A percentile compares a stretch with the other conserved stretches of the same genome.
phyloP scores from a whole-genome alignment of 2,113 vertebrate genomes.

The Phainopepla nitens region DNA sequence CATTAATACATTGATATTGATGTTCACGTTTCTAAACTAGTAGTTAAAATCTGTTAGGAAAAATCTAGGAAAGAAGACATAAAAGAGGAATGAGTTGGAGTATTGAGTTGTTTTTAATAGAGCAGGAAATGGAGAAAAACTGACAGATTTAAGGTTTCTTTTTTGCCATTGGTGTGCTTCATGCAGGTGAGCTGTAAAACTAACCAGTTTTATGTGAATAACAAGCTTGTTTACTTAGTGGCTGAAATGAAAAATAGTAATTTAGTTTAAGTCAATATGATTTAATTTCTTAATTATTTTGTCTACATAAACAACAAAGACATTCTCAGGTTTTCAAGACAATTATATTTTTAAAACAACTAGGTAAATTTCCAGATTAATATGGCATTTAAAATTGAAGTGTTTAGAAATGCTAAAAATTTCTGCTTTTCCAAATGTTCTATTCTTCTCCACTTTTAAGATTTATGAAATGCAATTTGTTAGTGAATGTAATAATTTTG shows the following conservation, averaged over 20 bases:
- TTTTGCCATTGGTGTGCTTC: not conserved
- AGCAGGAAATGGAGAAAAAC: not conserved
- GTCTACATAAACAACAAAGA: not conserved
- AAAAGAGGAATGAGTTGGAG: not conserved
- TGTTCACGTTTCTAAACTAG: not conserved
- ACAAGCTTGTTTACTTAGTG: not conserved
- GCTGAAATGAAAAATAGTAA: not conserved
- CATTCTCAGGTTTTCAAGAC: not conserved
- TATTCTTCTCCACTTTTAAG: not conserved
- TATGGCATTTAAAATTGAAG: not conserved
- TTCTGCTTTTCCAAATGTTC: not conserved
- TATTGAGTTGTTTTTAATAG: not conserved
- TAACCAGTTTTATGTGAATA: not conserved
- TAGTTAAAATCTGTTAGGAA: not conserved
- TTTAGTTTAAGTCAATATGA: not conserved
- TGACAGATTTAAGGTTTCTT: conserved; percentile 2
- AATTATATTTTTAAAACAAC: not conserved
- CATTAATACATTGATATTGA: not conserved
- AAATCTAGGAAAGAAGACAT: not conserved
- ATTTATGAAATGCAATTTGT: not conserved
- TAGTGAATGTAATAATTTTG: not conserved
- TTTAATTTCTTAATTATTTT: not conserved
- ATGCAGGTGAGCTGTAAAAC: not conserved
- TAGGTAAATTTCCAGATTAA: not conserved
- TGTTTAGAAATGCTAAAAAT: not conserved